Evolutionary conservation across 2,797 vertebrate genomes (phyloP).

Genomic region (Parambassis ranga): DNA sequence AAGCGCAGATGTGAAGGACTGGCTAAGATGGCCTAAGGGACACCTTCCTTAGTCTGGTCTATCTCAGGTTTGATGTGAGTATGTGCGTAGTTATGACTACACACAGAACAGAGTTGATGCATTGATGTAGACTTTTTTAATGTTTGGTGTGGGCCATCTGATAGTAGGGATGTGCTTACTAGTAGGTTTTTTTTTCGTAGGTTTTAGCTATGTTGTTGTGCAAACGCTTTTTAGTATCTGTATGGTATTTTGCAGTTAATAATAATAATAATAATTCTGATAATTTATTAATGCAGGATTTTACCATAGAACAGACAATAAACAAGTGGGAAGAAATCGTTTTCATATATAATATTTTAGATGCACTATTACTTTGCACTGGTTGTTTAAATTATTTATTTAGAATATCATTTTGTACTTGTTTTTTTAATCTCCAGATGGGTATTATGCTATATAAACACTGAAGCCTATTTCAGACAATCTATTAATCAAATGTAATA

Average conservation of each 20-base stretch:
- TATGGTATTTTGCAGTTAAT: slow-evolving; percentile 9
- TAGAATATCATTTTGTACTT: background rate
- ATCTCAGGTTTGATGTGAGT: slow-evolving; percentile 73
- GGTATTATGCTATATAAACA: background rate
- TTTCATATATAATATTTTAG: background rate
- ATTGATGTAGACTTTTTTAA: slow-evolving; percentile 67
- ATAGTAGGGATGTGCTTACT: slow-evolving; percentile 41
- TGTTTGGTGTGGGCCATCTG: slow-evolving; percentile 59
- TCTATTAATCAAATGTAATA: background rate
- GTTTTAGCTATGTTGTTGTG: background rate
- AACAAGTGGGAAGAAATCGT: background rate
- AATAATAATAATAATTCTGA: too few relatives aligned
- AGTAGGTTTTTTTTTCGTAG: background rate
- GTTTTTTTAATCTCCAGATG: background rate
- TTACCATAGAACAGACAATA: background rate
- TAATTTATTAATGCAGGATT: too few relatives aligned
- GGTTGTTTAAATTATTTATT: background rate
- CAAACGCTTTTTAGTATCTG: slow-evolving; percentile 13
- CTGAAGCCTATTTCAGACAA: background rate
- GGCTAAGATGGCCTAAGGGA: slow-evolving; percentile 78
- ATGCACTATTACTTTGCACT: background rate
- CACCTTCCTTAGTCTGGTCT: slow-evolving; percentile 70
- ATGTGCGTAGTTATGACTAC: slow-evolving; percentile 71
- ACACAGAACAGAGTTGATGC: slow-evolving; percentile 56
- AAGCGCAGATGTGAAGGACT: slow-evolving; percentile 78